phyloP scores from a whole-genome alignment of 2,113 vertebrate species.

The Psettodes erumei region DNA sequence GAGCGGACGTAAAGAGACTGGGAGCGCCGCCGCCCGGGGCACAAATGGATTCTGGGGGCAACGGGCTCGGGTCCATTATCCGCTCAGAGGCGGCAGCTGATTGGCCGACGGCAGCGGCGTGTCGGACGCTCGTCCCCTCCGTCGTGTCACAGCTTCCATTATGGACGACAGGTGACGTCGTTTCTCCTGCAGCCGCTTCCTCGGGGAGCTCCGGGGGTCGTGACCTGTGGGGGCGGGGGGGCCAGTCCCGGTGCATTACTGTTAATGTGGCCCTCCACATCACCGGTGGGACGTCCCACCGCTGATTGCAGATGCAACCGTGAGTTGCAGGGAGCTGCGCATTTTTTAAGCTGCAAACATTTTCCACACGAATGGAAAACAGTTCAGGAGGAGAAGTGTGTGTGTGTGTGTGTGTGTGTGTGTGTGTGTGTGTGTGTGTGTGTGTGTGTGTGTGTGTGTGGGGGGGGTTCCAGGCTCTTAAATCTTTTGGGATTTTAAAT shows the following conservation, averaged over 20 bases:
- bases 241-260: constrained; percentile 27
- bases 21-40: constrained; percentile 12
- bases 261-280: constrained; percentile 45
- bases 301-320: constrained; percentile 45
- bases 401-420: no score
- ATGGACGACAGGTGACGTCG: constrained; percentile 32
- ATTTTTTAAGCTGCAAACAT: background rate
- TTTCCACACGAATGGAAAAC: background rate
- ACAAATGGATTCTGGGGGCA: constrained; percentile 66
- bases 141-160: constrained; percentile 29
- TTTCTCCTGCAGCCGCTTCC: constrained; percentile 17
- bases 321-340: constrained; percentile 19
- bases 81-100: constrained; percentile 28
- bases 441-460: no score
- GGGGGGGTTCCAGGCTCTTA: no score
- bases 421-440: no score
- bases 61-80: constrained; percentile 55
- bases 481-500: no score
- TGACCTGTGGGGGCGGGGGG: constrained; percentile 19
- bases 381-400: no score
- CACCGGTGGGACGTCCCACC: constrained; percentile 8
- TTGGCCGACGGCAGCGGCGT: background rate
- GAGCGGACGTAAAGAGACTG: constrained; percentile 36
- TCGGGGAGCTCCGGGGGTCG: constrained; percentile 18
- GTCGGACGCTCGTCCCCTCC: constrained; percentile 17